These are phyloP conservation scores for Podarcis muralis DNA, from an alignment of 2,113 vertebrate species.

Conservation along the genomic window DNA sequence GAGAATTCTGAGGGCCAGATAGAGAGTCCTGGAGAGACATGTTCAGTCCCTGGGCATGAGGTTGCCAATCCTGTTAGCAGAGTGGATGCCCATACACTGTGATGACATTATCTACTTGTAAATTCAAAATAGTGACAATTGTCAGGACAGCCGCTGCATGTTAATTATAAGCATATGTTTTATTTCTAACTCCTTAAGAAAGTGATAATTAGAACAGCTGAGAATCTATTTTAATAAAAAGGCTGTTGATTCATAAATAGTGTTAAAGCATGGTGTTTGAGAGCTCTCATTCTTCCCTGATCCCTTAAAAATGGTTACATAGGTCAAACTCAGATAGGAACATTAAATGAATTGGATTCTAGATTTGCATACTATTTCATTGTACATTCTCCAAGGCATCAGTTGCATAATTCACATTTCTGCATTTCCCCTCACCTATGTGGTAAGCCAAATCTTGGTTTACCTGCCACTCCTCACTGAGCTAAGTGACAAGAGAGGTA, in stretches of 20 bases:
- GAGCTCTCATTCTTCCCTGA: background rate
- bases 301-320: background rate
- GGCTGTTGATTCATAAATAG: background rate
- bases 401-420: background rate
- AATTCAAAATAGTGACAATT: background rate
- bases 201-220: background rate
- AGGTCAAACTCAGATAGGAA: background rate
- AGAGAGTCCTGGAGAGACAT: no score
- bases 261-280: background rate
- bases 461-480: no score
- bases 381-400: background rate
- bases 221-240: background rate
- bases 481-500: no score
- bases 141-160: slow-evolving; percentile 1
- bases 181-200: slow-evolving; percentile 23
- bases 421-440: background rate
- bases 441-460: no score
- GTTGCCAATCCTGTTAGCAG: no score
- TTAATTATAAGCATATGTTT: slow-evolving; percentile 41
- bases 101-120: background rate
- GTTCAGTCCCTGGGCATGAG: no score
- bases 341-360: background rate
- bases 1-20: no score
- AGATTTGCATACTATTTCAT: background rate
- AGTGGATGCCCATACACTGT: background rate